These are phyloP conservation scores for Geotrupes spiniger DNA, from an alignment of 2,888 invertebrate species.

Conservation along the genomic window DNA sequence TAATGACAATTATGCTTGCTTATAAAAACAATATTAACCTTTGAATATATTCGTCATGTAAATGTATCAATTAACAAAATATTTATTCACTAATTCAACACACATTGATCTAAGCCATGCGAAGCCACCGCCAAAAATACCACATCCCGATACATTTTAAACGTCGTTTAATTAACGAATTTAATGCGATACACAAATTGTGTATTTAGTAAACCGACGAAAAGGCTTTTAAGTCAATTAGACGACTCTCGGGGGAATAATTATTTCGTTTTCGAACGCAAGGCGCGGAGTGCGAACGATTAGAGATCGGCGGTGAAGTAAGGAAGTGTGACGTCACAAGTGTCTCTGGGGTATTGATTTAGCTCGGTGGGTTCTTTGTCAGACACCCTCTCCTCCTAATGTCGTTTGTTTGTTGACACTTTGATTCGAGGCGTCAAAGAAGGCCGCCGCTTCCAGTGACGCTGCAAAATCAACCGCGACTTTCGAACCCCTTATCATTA, in stretches of 20 bases:
- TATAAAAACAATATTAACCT: too few relatives aligned
- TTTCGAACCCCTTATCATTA: slow-evolving; percentile 7
- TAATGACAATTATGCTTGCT: too few relatives aligned
- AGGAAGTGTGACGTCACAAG: slow-evolving; percentile 37
- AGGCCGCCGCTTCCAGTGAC: slow-evolving; percentile 19
- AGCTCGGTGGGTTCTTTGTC: slow-evolving; percentile 33
- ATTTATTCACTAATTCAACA: too few relatives aligned
- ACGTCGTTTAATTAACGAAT: background rate
- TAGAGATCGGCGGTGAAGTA: slow-evolving; percentile 19
- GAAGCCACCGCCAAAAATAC: too few relatives aligned
- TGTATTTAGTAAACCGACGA: background rate
- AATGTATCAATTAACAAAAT: too few relatives aligned
- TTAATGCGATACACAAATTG: background rate
- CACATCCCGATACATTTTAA: too few relatives aligned
- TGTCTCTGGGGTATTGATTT: slow-evolving; percentile 45
- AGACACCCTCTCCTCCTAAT: slow-evolving; percentile 39
- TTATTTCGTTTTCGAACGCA: slow-evolving; percentile 14
- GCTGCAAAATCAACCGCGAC: slow-evolving; percentile 20
- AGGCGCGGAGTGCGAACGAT: slow-evolving; percentile 5
- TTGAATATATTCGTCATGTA: too few relatives aligned
- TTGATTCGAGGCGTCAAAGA: slow-evolving; percentile 36
- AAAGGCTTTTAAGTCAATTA: slow-evolving; percentile 20
- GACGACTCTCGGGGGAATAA: slow-evolving; percentile 15
- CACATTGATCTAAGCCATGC: too few relatives aligned
- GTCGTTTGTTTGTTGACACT: slow-evolving; percentile 50